Conservation (phyloP, 2,888 invertebrate genomes). For the Listrodromus nycthemerus region DNA sequence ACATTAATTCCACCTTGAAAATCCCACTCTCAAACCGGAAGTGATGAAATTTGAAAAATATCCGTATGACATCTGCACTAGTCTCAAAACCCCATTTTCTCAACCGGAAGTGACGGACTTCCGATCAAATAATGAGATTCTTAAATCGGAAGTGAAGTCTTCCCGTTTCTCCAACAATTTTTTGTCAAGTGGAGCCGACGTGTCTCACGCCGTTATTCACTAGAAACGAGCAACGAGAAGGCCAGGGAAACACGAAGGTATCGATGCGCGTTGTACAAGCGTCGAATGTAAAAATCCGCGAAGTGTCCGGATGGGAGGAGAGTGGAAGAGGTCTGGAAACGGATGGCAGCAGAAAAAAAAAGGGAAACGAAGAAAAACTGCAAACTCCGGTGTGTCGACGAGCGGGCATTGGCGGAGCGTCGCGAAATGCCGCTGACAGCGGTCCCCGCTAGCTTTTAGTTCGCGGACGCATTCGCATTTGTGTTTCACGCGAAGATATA, state of each 20-base stretch:
- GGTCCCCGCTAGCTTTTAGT: slow-evolving; percentile 55
- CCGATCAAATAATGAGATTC: too few species aligned
- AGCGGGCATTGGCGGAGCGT: slow-evolving; percentile 46
- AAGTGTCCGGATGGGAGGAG: slow-evolving; percentile 29
- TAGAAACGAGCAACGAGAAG: background rate
- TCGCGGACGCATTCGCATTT: slow-evolving; percentile 58
- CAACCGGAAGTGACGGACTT: too few species aligned
- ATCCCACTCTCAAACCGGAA: too few species aligned
- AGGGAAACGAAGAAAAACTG: slow-evolving; percentile 66
- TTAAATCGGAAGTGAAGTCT: too few species aligned
- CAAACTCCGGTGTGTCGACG: slow-evolving; percentile 53
- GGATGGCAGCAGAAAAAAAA: slow-evolving; percentile 58
- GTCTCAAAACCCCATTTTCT: too few species aligned
- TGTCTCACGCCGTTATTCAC: background rate
- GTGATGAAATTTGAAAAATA: too few species aligned
- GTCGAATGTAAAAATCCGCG: slow-evolving; percentile 14
- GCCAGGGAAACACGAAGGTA: background rate
- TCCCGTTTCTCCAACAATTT: background rate
- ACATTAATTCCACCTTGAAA: too few species aligned
- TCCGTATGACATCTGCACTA: too few species aligned
- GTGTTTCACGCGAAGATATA: slow-evolving; percentile 44
- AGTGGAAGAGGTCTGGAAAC: slow-evolving; percentile 34
- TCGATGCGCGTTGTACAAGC: slow-evolving; percentile 6
- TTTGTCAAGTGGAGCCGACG: background rate
- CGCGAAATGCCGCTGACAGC: slow-evolving; percentile 69